Percentiles rank a stretch among this genome's conserved stretches.
phyloP scores from a whole-genome alignment of 2,797 vertebrate genomes.

The Chelmon rostratus region DNA sequence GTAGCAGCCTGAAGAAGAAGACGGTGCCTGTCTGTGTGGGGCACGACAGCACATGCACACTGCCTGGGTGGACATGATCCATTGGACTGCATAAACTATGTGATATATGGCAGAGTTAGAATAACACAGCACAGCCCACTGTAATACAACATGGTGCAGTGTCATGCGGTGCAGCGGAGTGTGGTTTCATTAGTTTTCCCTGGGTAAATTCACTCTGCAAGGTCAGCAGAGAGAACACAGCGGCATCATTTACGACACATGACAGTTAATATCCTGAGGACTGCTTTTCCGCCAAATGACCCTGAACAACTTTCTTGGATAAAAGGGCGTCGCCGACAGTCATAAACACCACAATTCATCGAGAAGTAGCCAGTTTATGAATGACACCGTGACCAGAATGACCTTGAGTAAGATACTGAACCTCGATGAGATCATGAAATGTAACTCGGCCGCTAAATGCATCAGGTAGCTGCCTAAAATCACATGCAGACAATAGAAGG shows the following conservation, averaged over 20 bases:
- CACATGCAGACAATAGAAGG: background rate
- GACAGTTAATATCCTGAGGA: conserved; percentile 61
- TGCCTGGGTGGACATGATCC: background rate
- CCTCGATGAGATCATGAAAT: background rate
- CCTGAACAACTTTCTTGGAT: conserved; percentile 65
- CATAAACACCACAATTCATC: conserved; percentile 32
- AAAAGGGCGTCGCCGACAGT: conserved; percentile 46
- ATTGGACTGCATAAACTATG: background rate
- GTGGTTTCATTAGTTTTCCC: conserved; percentile 55
- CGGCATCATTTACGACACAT: conserved; percentile 69
- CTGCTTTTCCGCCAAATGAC: conserved; percentile 61
- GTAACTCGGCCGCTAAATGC: background rate
- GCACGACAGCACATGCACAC: background rate
- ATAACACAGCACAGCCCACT: conserved; percentile 3
- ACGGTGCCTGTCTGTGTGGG: background rate
- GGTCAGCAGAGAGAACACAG: conserved; percentile 67
- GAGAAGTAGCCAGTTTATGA: conserved; percentile 15
- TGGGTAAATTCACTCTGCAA: conserved; percentile 67
- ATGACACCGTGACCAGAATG: conserved; percentile 1
- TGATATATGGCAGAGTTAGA: conserved; percentile 28
- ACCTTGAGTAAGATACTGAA: conserved; percentile 26
- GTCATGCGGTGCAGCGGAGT: conserved; percentile 27
- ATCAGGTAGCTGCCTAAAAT: background rate
- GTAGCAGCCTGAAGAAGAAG: background rate
- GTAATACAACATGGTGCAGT: conserved; percentile 19